Conservation (phyloP, 2,797 vertebrate genomes). For the Spondyliosoma cantharus region DNA sequence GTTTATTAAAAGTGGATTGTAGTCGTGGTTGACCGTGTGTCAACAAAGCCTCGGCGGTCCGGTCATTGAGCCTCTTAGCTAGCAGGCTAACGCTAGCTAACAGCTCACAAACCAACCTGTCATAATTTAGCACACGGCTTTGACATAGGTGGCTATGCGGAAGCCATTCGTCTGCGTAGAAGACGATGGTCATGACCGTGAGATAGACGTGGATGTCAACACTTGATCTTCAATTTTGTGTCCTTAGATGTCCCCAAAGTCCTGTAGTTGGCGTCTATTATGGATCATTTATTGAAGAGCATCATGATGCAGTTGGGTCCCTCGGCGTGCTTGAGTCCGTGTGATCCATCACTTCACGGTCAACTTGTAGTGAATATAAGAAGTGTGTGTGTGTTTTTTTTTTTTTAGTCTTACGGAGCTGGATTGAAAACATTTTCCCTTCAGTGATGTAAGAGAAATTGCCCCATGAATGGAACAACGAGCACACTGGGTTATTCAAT, state of each 20-base stretch:
- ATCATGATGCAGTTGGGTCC: constrained; percentile 61
- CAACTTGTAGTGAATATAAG: constrained; percentile 11
- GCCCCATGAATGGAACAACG: constrained; percentile 6
- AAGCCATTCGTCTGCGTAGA: constrained; percentile 51
- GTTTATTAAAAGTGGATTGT: neutral
- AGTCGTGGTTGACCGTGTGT: constrained; percentile 44
- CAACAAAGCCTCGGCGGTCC: constrained; percentile 61
- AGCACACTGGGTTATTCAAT: constrained; percentile 5
- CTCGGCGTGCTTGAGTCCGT: neutral
- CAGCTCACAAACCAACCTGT: constrained; percentile 72
- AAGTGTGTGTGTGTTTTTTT: neutral
- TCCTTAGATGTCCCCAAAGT: neutral
- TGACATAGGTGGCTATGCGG: constrained; percentile 73
- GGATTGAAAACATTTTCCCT: neutral
- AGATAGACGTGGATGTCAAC: neutral
- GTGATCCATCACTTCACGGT: constrained; percentile 53
- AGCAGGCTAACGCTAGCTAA: constrained; percentile 65
- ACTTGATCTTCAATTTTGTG: neutral
- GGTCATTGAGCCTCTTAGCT: constrained; percentile 60
- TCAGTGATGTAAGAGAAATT: neutral
- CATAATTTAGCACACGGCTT: constrained; percentile 62
- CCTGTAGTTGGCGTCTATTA: constrained; percentile 29
- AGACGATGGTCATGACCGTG: neutral
- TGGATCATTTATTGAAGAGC: constrained; percentile 55
- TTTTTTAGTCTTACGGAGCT: neutral